phyloP scores from a whole-genome alignment of 2,797 vertebrate species.

The Stomatorhinus walkeri region DNA sequence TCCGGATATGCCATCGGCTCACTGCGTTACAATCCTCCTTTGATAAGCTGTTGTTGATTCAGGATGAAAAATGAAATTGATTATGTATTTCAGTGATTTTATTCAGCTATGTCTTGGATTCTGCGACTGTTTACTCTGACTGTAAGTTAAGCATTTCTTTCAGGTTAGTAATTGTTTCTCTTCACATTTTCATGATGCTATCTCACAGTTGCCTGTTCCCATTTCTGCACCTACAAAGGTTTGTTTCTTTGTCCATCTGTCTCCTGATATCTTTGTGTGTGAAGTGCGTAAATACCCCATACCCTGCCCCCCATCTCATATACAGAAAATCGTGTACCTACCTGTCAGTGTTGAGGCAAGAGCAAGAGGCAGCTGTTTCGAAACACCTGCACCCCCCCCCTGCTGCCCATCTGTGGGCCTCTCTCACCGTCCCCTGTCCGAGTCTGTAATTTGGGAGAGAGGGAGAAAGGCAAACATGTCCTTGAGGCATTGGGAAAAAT shows the following conservation, averaged over 20 bases:
- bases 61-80: not conserved
- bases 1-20: not conserved
- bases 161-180: not conserved
- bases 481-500: slow-evolving; percentile 50
- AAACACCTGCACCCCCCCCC: slow-evolving; percentile 56
- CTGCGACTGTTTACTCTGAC: not conserved
- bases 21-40: not conserved
- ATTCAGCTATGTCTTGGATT: not conserved
- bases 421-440: slow-evolving; percentile 22
- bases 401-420: not conserved
- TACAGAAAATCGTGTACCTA: slow-evolving; percentile 23
- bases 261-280: not conserved
- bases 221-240: not conserved
- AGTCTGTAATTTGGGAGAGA: slow-evolving; percentile 56
- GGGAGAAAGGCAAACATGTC: slow-evolving; percentile 52
- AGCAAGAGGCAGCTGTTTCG: slow-evolving; percentile 54
- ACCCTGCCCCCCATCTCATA: not conserved
- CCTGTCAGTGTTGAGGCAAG: slow-evolving; percentile 20
- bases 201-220: not conserved
- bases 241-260: not conserved
- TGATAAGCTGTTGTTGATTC: not conserved
- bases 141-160: not conserved
- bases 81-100: not conserved
- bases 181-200: not conserved
- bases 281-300: not conserved